Base-by-base conservation (phyloP, 2,113 vertebrate genomes). In the Aptenodytes patagonicus region DNA sequence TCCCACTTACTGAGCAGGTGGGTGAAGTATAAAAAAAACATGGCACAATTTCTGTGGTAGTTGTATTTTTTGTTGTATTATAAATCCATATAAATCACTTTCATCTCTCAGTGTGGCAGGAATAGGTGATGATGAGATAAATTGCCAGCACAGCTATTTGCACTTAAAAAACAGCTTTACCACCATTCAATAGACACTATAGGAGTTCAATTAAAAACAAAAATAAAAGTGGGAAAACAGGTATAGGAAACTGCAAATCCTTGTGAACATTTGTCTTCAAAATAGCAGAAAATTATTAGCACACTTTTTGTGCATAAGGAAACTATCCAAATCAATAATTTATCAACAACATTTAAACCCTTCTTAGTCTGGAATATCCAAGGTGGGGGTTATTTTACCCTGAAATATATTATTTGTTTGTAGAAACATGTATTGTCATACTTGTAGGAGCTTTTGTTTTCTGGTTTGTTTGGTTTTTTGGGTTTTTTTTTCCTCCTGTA, bases 31-130 rank as follows among this genome's bases (percentile, higher is more conserved):
- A 95, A 91, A 89, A 89, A 96, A 79, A 13, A 0, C 8, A 40
- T 24, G 38, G 52, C 42, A 86, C 2, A 4, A 26, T 89, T 94
- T 91, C 73, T 93, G 44, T 92, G 42, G 32, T 69, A 64, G 71
- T 73, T 79, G 57, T 72, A 65, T 25, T 89, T 95, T 92, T 58
- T 84, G n/a, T 32, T 71, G n/a, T 73, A 68, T 83, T 89, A 81
- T 81, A 79, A 92, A 88, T 80, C 62, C 36, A 55, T 80, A 93
- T 89, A 94, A 97, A 97, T 97, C 46, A 88, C 70, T 85, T 93
- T 83, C 66, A 83, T 77, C 24, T 60, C 81, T 87, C 64, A 81
- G 7, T 62, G 40, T 93, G 91, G 68, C 95, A 95, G 91, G 70
- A 93, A 29, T 84, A 96, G 73, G 42, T 91, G 94, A 89, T 57